These are phyloP conservation scores for Crocallis elinguaria DNA, from an alignment of 2,888 invertebrate genomes.

Conservation along the genomic window DNA sequence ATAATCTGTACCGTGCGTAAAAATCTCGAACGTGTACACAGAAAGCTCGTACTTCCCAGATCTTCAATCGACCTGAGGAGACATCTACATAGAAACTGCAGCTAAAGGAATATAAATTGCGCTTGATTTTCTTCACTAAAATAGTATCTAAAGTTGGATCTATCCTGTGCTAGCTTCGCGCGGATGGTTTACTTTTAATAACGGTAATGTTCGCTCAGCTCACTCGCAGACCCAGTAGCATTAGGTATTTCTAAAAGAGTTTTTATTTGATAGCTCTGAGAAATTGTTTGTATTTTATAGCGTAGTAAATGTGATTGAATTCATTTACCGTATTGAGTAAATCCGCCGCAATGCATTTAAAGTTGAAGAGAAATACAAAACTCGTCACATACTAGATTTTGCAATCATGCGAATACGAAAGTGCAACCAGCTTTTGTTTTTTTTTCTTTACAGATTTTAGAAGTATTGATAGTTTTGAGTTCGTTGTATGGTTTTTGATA, in stretches of 20 bases:
- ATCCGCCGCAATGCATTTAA: constrained; percentile 6
- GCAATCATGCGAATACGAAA: no score
- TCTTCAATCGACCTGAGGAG: neutral
- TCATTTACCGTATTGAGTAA: neutral
- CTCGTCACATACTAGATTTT: neutral
- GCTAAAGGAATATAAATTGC: constrained; percentile 11
- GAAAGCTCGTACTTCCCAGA: no score
- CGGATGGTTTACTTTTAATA: constrained; percentile 20
- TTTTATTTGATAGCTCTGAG: constrained; percentile 11
- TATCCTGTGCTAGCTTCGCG: constrained; percentile 4
- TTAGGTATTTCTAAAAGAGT: constrained; percentile 9
- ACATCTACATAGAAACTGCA: constrained; percentile 7
- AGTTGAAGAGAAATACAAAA: neutral
- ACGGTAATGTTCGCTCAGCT: constrained; percentile 14
- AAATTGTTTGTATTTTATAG: constrained; percentile 11
- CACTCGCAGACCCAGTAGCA: neutral
- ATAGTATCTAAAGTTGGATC: constrained; percentile 9
- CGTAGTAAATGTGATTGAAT: constrained; percentile 16
- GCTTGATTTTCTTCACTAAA: constrained; percentile 5
- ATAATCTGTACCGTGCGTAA: no score
- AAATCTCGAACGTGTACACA: no score
- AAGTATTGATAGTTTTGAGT: no score
- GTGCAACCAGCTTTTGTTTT: no score
- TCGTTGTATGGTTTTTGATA: no score
- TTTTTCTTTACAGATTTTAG: no score